Evolutionary conservation across 2,797 vertebrate species (phyloP), one percentile per base, ranked within the genome.

Genomic region (Euphonia xanthogaster): DNA sequence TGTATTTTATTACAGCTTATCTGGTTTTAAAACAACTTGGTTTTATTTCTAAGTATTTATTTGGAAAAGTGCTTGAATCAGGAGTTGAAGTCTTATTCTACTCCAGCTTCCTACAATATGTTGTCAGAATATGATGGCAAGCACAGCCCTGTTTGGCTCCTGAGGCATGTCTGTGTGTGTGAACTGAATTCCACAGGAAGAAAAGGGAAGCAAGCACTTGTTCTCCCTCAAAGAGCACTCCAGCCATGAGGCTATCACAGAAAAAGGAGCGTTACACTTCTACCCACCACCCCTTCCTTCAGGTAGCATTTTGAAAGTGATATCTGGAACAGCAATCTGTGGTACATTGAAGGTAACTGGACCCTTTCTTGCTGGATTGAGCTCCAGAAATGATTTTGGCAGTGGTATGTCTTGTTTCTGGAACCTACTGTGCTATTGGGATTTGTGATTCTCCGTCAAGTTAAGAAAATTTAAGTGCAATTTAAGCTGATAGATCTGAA

Each of bases 171-270:
- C 30, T 77, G 19, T 30, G 23, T 30, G 10, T 2, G 6, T 40
- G 51, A 75, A 14, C 39, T 82, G n/a, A 76, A 50, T 10, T 47
- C 73, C n/a, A 31, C 8, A 39, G 53, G 27, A 86, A 50, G 25
- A 40, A 70, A 86, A 51, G 12, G 10, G 21, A 83, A 31, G 12
- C 6, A 70, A 68, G 3, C 17, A 30, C 30, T 30, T 4, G 2
- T 4, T 1, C 0, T 80, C 20, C 28, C 7, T 47, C 0, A 0
- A 17, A 9, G 8, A 91, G 6, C 0, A 1, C 12, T 76, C 47
- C 47, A 47, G 19, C 15, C 39, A 54, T 0, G 0, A 75, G 33
- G 10, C 6, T 39, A 12, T 33, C 47, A 31, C 6, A 81, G 45
- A 51, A 54, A 66, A 23, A 55, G 10, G 51, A 37, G 37, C 6